phyloP scores from a whole-genome alignment of 2,113 vertebrate species.

The Paramormyrops kingsleyae region DNA sequence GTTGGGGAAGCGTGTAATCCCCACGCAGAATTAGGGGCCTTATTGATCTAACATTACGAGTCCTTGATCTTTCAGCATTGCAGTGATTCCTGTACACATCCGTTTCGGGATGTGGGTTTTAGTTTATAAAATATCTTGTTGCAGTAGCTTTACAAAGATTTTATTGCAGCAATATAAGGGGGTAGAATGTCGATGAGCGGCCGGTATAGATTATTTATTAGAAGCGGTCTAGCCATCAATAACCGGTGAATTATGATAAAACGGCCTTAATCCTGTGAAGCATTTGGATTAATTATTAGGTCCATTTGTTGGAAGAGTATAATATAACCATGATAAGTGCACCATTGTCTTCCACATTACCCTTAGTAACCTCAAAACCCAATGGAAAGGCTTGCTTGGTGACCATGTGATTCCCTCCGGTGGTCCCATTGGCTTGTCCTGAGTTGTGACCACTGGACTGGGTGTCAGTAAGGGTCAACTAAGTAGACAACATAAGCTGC shows the following conservation, averaged over 20 bases:
- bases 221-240: background rate
- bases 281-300: background rate
- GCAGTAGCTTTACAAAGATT: background rate
- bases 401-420: background rate
- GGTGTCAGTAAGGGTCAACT: background rate
- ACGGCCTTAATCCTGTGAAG: background rate
- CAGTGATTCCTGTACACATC: conserved; percentile 1
- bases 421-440: background rate
- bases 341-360: background rate
- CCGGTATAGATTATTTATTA: background rate
- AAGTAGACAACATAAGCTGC: background rate
- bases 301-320: background rate
- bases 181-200: background rate
- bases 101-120: background rate
- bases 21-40: background rate
- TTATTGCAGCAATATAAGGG: background rate
- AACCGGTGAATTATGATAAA: conserved; percentile 1
- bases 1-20: background rate
- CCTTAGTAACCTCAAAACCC: background rate
- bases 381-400: background rate
- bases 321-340: background rate
- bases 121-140: background rate
- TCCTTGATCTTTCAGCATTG: conserved; percentile 1
- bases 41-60: conserved; percentile 8
- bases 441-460: background rate